These are phyloP conservation scores for Pardosa pseudoannulata DNA, from an alignment of 2,888 invertebrate species.

Conservation along the genomic window DNA sequence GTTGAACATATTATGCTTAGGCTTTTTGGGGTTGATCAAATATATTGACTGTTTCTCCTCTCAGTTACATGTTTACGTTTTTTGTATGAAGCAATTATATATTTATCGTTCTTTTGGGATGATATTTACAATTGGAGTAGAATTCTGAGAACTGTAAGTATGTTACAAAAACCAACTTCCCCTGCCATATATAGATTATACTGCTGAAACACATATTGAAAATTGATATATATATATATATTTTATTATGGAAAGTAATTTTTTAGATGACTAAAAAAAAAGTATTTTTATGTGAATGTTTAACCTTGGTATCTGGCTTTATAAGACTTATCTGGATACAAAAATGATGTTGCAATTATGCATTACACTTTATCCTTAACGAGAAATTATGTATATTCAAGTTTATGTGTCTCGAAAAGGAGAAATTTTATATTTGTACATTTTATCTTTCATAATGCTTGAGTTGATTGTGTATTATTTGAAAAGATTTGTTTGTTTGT, in stretches of 20 bases:
- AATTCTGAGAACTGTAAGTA: neutral
- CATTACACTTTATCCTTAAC: too few relatives aligned
- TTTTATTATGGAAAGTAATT: constrained; percentile 6
- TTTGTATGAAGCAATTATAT: neutral
- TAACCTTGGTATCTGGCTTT: neutral
- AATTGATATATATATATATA: neutral
- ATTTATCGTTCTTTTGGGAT: neutral
- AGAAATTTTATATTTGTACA: neutral
- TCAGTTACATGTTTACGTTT: neutral
- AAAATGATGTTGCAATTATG: neutral
- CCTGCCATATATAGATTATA: neutral
- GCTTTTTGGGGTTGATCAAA: constrained; percentile 16
- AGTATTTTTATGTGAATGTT: neutral
- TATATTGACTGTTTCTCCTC: constrained; percentile 5
- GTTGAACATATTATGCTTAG: too few relatives aligned
- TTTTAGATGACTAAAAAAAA: neutral
- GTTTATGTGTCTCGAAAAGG: too few relatives aligned
- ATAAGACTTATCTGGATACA: neutral
- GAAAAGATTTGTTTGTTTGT: too few relatives aligned
- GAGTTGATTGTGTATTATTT: too few relatives aligned
- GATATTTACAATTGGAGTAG: neutral
- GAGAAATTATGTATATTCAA: too few relatives aligned
- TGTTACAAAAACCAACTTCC: neutral
- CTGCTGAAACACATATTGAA: neutral
- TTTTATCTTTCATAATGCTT: too few relatives aligned